Base-by-base conservation (phyloP, 2,113 vertebrate genomes). In the Dascyllus trimaculatus region DNA sequence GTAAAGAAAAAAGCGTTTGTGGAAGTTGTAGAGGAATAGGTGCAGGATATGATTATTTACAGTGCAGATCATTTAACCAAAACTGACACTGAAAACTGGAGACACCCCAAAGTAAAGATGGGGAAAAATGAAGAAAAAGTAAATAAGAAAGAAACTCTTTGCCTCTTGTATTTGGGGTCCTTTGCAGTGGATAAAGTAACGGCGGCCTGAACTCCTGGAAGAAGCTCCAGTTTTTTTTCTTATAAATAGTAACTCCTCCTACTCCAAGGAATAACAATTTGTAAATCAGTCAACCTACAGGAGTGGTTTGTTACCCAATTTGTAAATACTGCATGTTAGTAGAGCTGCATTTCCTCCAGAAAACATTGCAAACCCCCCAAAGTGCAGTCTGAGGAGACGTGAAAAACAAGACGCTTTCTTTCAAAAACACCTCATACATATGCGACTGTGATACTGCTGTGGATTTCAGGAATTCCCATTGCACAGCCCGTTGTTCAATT, bases 261-360 rank as follows among this genome's bases (percentile, higher is more conserved):
- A 7, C 17, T 46, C 61, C 2, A 62, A 0, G 40, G 56, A 45
- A 64, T 14, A 73, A 19, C 45, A 38, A 7, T 13, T 25, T 62
- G 38, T 78, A 6, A 70, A 63, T 18, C 21, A 19, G 48, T 66
- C 51, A 22, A 79, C 25, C 18, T 45, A 52, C 61, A 43, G 45
- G 45, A 66, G 0, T 43, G 24, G 62, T 72, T 73, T 60, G 56
- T 25, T 60, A 53, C 21, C 9, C 24, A 15, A 14, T 69, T 18
- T 51, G 10, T 71, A 64, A 78, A 63, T 49, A 56, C 9, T 32
- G 32, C 29, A 25, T 19, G 13, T 58, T 72, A 53, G 58, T n/a
- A n/a, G n/a, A n/a, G n/a, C n/a, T n/a, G n/a, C n/a, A n/a, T n/a
- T n/a, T n/a, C n/a, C n/a, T n/a, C n/a, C n/a, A n/a, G n/a, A n/a